Base-by-base conservation (phyloP, 2,113 vertebrate genomes). In the Nicator chloris region DNA sequence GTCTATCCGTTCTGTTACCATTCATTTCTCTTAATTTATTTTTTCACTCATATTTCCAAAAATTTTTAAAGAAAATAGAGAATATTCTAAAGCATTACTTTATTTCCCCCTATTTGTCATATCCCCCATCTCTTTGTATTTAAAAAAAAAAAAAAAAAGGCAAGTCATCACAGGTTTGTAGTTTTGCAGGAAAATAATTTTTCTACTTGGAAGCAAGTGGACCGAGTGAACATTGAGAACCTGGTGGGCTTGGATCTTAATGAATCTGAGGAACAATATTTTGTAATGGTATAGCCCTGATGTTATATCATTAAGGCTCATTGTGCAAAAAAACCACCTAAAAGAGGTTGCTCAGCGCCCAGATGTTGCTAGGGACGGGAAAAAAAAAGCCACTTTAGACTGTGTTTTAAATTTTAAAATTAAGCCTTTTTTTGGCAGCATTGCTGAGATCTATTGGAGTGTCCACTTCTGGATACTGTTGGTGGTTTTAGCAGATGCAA, bases 391-490 rank as follows among this genome's bases (percentile, higher is more conserved):
- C 10, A 40, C 22, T 63, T 6, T 30, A 40, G 10, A 33, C 47
- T 54, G 15, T 39, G 30, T 42, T 73, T 86, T 59, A 64, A 64
- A 68, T 30, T 54, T 33, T 56, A 44, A 92, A 86, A 72, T 56
- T 73, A 77, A 93, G 44, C 35, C 51, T 13, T 76, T 92, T 72
- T 82, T 88, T 33, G 44, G 79, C 76, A 60, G 18, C 45, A 21
- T n/a, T 70, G 39, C 70, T 57, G 83, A 89, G 70, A 64, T 90
- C 82, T 82, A 35, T 30, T 31, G 3, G 24, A 86, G 65, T 76
- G 51, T 88, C 89, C 83, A 78, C 80, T 92, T 95, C 75, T 44
- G 86, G 78, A 88, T 91, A 93, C 83, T 73, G 49, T 30, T 78
- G 37, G 17, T 53, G 70, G 68, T 27, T 77, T 66, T 64, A 88